Percentiles rank a stretch among this genome's conserved stretches.
These are phyloP conservation scores for Oreocharis arfaki DNA, from an alignment of 2,113 vertebrate species.

Conservation along the genomic window DNA sequence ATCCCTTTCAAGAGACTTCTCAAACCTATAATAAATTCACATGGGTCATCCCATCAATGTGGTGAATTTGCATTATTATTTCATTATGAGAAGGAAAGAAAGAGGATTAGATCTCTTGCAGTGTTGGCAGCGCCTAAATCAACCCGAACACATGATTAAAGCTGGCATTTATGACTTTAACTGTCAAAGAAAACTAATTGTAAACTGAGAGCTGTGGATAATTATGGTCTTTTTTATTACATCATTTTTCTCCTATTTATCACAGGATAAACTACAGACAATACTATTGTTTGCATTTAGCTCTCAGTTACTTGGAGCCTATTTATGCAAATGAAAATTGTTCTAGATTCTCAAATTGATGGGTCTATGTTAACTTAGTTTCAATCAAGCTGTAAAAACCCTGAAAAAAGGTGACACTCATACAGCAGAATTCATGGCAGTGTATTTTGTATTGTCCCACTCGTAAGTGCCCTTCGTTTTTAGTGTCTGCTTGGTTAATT, in stretches of 20 bases:
- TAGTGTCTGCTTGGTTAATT: not conserved
- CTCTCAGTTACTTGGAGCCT: slow-evolving; percentile 57
- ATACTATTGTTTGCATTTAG: slow-evolving; percentile 67
- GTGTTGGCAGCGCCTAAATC: slow-evolving; percentile 69
- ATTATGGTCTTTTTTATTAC: slow-evolving; percentile 73
- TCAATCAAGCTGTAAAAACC: slow-evolving; percentile 12
- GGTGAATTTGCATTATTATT: slow-evolving; percentile 82
- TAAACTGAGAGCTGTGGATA: slow-evolving; percentile 74
- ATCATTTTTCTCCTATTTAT: slow-evolving; percentile 68
- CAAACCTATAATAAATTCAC: slow-evolving; percentile 77
- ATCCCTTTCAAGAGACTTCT: slow-evolving; percentile 77
- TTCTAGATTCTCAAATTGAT: slow-evolving; percentile 55
- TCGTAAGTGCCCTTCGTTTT: not conserved
- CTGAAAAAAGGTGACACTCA: not conserved
- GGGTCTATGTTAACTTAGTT: slow-evolving; percentile 19
- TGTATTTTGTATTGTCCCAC: not conserved
- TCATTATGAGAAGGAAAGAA: slow-evolving; percentile 77
- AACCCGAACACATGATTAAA: slow-evolving; percentile 77
- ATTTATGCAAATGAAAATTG: slow-evolving; percentile 68
- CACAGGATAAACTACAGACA: slow-evolving; percentile 65
- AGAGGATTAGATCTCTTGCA: slow-evolving; percentile 75
- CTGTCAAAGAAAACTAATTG: slow-evolving; percentile 78
- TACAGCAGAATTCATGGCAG: not conserved
- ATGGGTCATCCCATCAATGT: slow-evolving; percentile 71
- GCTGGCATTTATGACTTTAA: slow-evolving; percentile 78